Evolutionary conservation across 1,140 invertebrate species (phyloP).

Genomic region (Mesaphorura yosii): DNA sequence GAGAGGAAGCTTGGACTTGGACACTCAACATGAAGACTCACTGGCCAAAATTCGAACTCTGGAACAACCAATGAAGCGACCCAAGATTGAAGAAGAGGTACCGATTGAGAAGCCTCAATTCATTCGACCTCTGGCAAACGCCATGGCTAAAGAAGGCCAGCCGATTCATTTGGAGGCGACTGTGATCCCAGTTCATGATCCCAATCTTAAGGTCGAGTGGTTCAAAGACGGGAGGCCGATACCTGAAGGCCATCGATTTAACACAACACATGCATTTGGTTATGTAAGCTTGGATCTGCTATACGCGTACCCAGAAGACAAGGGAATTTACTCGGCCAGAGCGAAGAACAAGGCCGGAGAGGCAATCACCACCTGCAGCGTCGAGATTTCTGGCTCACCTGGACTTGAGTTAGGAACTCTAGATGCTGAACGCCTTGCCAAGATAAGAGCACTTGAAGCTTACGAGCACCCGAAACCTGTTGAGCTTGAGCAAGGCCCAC

Average conservation of each 20-base stretch:
- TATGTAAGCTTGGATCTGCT: constrained; percentile 46
- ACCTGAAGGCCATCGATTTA: constrained; percentile 61
- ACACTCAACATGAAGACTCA: constrained; percentile 53
- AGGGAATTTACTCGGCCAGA: constrained; percentile 41
- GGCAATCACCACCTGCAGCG: constrained; percentile 70
- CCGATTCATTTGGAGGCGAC: constrained; percentile 89
- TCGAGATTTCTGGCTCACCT: constrained; percentile 64
- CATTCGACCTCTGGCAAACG: constrained; percentile 57
- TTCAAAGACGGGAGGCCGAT: constrained; percentile 43
- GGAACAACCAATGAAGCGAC: constrained; percentile 46
- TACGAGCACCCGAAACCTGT: constrained; percentile 60
- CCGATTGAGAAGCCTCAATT: constrained; percentile 77
- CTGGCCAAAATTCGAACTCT: constrained; percentile 80
- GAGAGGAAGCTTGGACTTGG: constrained; percentile 29
- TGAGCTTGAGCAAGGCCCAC: constrained; percentile 62
- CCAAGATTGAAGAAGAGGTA: constrained; percentile 42
- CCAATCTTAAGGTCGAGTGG: constrained; percentile 68
- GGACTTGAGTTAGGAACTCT: constrained; percentile 74
- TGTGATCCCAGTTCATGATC: constrained; percentile 85
- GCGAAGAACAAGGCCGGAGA: constrained; percentile 39
- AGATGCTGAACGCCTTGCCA: constrained; percentile 67
- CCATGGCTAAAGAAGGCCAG: constrained; percentile 68
- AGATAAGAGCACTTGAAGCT: constrained; percentile 76
- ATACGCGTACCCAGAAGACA: constrained; percentile 41
- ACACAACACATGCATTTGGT: constrained; percentile 45